These are phyloP conservation scores for Druon quercuslanigerum DNA, from an alignment of 1,140 invertebrate species.

Conservation along the genomic window DNA sequence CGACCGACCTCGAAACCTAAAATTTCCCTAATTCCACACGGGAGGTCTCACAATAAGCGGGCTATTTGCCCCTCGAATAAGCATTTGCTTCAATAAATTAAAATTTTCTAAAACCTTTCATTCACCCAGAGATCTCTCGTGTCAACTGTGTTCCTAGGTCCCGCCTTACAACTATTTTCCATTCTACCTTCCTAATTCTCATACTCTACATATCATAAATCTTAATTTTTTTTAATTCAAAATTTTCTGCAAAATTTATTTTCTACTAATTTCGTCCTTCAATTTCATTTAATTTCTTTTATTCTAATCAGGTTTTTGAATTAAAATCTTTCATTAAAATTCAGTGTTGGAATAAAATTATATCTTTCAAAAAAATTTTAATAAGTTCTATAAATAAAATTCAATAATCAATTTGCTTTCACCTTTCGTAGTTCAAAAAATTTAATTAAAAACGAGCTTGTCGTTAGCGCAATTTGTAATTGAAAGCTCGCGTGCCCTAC, in stretches of 20 bases:
- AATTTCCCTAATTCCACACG: constrained; percentile 56
- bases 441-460: background rate
- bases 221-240: background rate
- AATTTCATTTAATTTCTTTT: too few species aligned
- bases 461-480: background rate
- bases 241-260: background rate
- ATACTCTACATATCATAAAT: background rate
- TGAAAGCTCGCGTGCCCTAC: background rate
- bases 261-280: background rate
- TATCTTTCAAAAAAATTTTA: too few species aligned
- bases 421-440: background rate
- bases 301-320: too few species aligned
- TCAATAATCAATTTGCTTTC: too few species aligned
- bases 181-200: background rate
- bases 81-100: background rate
- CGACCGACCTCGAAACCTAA: constrained; percentile 58
- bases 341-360: too few species aligned
- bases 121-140: background rate
- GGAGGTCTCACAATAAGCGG: constrained; percentile 34
- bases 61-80: background rate
- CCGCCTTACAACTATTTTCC: background rate
- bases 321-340: too few species aligned
- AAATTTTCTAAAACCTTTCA: background rate
- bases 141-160: background rate
- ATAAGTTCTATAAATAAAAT: too few species aligned